Conservation (phyloP, 2,113 vertebrate species). For the Gallinago undulata region DNA sequence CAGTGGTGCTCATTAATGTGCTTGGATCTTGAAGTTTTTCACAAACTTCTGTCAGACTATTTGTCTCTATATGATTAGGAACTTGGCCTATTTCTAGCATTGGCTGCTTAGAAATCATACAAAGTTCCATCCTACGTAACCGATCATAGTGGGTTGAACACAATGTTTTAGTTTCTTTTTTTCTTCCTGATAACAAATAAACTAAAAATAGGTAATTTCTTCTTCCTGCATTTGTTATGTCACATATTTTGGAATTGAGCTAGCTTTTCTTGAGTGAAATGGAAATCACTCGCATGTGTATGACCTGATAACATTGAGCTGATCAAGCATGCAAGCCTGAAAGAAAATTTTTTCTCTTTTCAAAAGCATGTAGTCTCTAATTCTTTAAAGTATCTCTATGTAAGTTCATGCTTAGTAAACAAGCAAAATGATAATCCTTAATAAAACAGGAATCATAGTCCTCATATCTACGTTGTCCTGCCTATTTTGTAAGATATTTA, state of each 20-base stretch:
- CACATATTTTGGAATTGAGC: background rate
- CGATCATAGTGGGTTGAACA: background rate
- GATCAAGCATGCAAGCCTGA: background rate
- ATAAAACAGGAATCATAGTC: background rate
- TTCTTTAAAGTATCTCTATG: background rate
- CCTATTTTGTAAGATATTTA: background rate
- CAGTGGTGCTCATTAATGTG: background rate
- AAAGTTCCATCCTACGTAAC: background rate
- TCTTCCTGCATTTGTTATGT: background rate
- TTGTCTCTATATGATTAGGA: background rate
- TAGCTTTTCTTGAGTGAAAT: background rate
- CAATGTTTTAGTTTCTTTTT: background rate
- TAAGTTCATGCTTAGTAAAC: background rate
- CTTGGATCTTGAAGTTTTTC: background rate
- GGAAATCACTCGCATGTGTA: background rate
- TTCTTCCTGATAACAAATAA: background rate
- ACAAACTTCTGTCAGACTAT: background rate
- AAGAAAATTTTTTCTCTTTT: background rate
- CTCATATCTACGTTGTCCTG: background rate
- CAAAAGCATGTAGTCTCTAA: background rate
- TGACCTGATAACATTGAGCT: background rate
- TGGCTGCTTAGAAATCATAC: background rate
- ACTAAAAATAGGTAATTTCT: background rate
- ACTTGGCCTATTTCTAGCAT: background rate
- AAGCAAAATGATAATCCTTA: background rate